Evolutionary conservation across 2,888 invertebrate species (phyloP), one percentile per base, ranked within the genome.

Genomic region (Pterobdella sp.): DNA sequence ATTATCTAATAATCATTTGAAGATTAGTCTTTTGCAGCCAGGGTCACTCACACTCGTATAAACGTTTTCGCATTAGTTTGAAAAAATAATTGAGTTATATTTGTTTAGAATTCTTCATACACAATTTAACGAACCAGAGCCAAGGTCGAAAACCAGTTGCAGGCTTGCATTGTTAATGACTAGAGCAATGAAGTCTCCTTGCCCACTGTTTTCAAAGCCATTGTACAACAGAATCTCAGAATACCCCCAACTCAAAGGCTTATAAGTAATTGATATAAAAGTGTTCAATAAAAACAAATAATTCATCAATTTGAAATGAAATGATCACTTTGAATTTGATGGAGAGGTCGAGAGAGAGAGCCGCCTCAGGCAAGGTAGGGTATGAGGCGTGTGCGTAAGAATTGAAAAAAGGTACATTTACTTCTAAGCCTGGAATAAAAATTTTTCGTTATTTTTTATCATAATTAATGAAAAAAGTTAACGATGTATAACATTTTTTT

Each of bases 151-250:
- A 3, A 56, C 3, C 4, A 56, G 60, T 22, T n/a, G 18, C 4
- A 56, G n/a, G 4, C 18, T 22, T 3, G n/a, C n/a, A 56, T 56
- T 26, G 26, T 26, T 26, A 56, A 56, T 56, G n/a, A 56, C 60
- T 26, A 56, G 3, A 22, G 60, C 60, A 26, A 56, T 56, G 60
- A 56, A 56, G n/a, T 56, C 60, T 14, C 60, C 60, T 18, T 56
- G 4, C 3, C 60, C 60, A 56, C 60, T 56, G 4, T 56, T 22
- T 26, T 56, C 60, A 56, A 56, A 56, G 60, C 60, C 60, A 56
- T 56, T 56, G n/a, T 56, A 56, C n/a, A 56, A 22, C 4, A 56
- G 60, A 56, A 56, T n/a, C n/a, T 56, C 60, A 14, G 60, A 56
- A 4, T 3, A 26, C 3, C n/a, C n/a, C n/a, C 4, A 18, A 26